phyloP scores from a whole-genome alignment of 2,888 invertebrate genomes.

The Elmis aenea region DNA sequence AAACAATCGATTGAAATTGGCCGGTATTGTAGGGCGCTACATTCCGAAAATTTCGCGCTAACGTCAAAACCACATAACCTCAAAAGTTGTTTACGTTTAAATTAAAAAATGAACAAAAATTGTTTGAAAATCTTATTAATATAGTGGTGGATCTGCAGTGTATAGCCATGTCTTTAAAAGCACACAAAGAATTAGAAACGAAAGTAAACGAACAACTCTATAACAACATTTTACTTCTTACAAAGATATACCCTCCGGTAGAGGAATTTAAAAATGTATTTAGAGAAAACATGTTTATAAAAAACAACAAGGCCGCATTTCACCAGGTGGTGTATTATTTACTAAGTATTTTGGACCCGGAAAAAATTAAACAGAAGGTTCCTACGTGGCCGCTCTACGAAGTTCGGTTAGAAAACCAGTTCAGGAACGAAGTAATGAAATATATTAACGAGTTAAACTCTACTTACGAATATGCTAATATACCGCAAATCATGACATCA shows the following conservation, averaged over 20 bases:
- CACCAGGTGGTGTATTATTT: conserved; percentile 39
- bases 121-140: too few relatives aligned
- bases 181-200: conserved; percentile 27
- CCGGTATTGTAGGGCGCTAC: too few relatives aligned
- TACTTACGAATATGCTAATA: conserved; percentile 34
- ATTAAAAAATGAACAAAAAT: not conserved
- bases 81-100: not conserved
- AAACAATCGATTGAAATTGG: too few relatives aligned
- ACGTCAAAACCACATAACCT: too few relatives aligned
- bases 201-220: conserved; percentile 35
- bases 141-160: too few relatives aligned
- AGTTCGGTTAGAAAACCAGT: conserved; percentile 34
- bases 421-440: conserved; percentile 35
- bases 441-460: conserved; percentile 36
- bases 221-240: conserved; percentile 35
- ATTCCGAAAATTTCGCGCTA: too few relatives aligned
- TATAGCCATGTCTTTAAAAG: conserved; percentile 18
- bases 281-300: conserved; percentile 41
- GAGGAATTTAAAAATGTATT: conserved; percentile 34
- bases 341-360: conserved; percentile 34
- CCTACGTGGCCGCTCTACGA: conserved; percentile 36
- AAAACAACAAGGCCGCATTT: conserved; percentile 41
- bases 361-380: conserved; percentile 33
- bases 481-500: conserved; percentile 37
- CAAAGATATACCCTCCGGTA: conserved; percentile 30